Base-by-base conservation (phyloP, 2,888 invertebrate genomes). In the Callimorpha dominula region DNA sequence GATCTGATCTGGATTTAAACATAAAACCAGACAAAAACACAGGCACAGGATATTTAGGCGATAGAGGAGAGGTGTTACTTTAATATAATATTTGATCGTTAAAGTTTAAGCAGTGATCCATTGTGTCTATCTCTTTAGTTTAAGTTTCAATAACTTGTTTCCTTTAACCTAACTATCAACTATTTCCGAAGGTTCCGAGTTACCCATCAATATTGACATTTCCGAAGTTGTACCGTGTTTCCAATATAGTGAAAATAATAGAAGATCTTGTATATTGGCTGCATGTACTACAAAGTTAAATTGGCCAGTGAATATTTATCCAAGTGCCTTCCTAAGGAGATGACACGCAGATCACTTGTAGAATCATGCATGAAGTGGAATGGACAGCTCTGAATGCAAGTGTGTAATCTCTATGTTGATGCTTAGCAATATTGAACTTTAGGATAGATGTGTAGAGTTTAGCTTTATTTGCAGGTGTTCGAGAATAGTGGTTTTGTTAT, bases 281-380 rank as follows among this genome's bases (percentile, higher is more conserved):
- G 4, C 62, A 69, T n/a, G 69, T 40, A 50, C 50, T 62, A 69
- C 65, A 40, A 71, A 80, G 79, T 78, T 77, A 79, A 81, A 81
- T 83, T 83, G 77, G 70, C 72, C 79, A 78, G 79, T 83, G 82
- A 83, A 83, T 83, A 83, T 83, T 83, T 79, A 71, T 78, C 67
- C 65, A 0, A 63, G 54, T 57, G 43, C 46, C 42, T 72, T 71
- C n/a, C 77, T 79, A 78, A 79, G 79, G 76, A 76, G 78, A 83
- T 83, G 81, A 83, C 77, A 81, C 78, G 64, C 76, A 79, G 78
- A 81, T 83, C 83, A 82, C 70, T 79, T 66, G 73, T 74, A 69
- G 82, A 83, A 83, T 83, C 83, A 83, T 83, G 83, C 83, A 83
- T 83, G 83, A 83, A 83, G 69, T 72, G 72, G 77, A 77, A 78